These are phyloP conservation scores for Agriopis aurantiaria DNA, from an alignment of 2,888 invertebrate genomes.

Conservation along the genomic window DNA sequence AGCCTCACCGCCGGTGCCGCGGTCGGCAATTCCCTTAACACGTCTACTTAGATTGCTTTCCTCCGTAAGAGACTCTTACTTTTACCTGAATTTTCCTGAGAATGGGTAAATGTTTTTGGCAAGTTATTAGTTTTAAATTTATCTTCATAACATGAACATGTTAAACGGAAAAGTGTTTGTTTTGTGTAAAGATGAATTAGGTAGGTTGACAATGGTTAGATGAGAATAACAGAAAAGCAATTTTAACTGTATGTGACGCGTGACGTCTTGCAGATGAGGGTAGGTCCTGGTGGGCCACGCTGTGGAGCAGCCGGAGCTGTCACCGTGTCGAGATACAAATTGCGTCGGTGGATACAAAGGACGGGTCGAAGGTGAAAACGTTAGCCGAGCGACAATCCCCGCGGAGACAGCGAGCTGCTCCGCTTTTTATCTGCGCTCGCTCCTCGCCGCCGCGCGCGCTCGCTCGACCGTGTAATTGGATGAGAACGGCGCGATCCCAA, in stretches of 20 bases:
- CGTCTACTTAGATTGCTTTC: conserved; percentile 77
- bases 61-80: conserved; percentile 43
- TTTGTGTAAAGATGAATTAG: not conserved
- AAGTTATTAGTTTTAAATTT: not conserved
- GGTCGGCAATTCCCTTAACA: conserved; percentile 74
- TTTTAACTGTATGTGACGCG: conserved; percentile 4
- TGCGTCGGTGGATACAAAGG: conserved; percentile 61
- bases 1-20: conserved; percentile 56
- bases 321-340: conserved; percentile 58
- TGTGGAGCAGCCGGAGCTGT: conserved; percentile 44
- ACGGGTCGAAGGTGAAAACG: conserved; percentile 79
- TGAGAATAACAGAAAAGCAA: conserved; percentile 29
- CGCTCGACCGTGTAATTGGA: conserved; percentile 87
- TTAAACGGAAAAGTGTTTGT: not conserved
- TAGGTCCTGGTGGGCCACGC: conserved; percentile 15
- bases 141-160: not conserved
- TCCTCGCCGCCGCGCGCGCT: conserved; percentile 76
- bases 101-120: not conserved
- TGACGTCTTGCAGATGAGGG: conserved; percentile 35
- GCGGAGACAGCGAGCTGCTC: conserved; percentile 79
- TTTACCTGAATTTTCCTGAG: conserved; percentile 18
- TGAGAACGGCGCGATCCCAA: conserved; percentile 86
- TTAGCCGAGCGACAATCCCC: conserved; percentile 83
- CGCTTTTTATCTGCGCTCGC: conserved; percentile 81
- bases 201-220: not conserved